phyloP scores from a whole-genome alignment of 2,797 vertebrate species.

The Platyrinchus mystaceus region DNA sequence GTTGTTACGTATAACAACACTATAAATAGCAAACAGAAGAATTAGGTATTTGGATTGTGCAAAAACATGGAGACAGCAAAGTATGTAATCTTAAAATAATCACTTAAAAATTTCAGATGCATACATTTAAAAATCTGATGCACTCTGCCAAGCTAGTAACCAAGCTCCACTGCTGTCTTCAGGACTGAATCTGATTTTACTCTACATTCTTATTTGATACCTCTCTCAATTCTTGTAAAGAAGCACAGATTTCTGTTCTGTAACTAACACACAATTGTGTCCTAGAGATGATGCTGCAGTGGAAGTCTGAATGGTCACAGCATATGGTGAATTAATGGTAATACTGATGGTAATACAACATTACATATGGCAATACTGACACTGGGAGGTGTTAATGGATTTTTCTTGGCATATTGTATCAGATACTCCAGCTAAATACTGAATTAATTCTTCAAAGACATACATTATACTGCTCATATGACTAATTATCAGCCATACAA shows the following conservation, averaged over 20 bases:
- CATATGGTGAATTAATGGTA: neutral
- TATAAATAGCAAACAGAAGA: neutral
- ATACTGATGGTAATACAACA: neutral
- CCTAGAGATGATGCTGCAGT: neutral
- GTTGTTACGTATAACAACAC: neutral
- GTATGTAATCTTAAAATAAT: neutral
- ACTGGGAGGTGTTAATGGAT: neutral
- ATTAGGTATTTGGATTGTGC: neutral
- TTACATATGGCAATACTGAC: neutral
- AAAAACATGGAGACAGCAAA: neutral
- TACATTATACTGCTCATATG: neutral
- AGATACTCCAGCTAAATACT: neutral
- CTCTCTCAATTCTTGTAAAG: neutral
- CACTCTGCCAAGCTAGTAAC: neutral
- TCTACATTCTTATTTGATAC: neutral
- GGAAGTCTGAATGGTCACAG: neutral
- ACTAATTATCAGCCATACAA: neutral
- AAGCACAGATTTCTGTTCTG: neutral
- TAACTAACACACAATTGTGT: neutral
- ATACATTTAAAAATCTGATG: neutral
- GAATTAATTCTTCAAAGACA: neutral
- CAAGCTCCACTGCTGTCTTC: neutral
- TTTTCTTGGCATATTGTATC: neutral
- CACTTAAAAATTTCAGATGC: neutral
- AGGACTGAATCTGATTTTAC: neutral